Conservation (phyloP, 2,113 vertebrate species). For the Tilapia sparmanii region DNA sequence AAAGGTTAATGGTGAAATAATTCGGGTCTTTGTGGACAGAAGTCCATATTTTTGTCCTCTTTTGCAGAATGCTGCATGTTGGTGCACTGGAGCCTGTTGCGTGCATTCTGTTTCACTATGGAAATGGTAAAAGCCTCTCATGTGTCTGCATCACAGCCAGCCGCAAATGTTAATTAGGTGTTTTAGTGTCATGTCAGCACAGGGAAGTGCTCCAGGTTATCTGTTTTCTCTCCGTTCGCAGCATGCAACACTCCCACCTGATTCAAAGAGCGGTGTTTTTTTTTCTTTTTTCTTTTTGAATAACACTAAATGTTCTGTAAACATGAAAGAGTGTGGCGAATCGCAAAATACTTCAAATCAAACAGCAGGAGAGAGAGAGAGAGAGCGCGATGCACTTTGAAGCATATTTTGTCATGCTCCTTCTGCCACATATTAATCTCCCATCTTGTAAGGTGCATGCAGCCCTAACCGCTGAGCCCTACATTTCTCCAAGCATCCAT, state of each 20-base stretch:
- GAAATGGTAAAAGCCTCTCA: slow-evolving; percentile 10
- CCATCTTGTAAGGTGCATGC: background rate
- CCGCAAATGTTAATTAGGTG: slow-evolving; percentile 52
- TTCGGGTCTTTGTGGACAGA: background rate
- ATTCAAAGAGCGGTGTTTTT: background rate
- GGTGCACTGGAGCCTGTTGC: slow-evolving; percentile 38
- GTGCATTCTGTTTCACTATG: slow-evolving; percentile 24
- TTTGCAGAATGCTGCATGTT: background rate
- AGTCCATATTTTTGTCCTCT: background rate
- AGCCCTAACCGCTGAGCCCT: background rate
- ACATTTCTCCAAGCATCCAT: slow-evolving; percentile 1
- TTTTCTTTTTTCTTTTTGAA: background rate
- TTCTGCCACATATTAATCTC: background rate
- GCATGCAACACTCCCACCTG: background rate
- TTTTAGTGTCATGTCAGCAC: slow-evolving; percentile 56
- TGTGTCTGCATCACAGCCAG: slow-evolving; percentile 30
- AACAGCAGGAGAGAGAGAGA: slow-evolving; percentile 1
- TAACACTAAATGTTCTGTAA: background rate
- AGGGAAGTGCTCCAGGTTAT: slow-evolving; percentile 40
- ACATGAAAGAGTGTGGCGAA: background rate
- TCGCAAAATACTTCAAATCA: slow-evolving; percentile 3
- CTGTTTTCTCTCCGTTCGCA: slow-evolving; percentile 4
- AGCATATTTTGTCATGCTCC: slow-evolving; percentile 20
- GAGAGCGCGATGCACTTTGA: slow-evolving; percentile 13
- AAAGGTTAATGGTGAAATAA: background rate